Base-by-base conservation (phyloP, 2,113 vertebrate species). In the Pyrgilauda ruficollis region DNA sequence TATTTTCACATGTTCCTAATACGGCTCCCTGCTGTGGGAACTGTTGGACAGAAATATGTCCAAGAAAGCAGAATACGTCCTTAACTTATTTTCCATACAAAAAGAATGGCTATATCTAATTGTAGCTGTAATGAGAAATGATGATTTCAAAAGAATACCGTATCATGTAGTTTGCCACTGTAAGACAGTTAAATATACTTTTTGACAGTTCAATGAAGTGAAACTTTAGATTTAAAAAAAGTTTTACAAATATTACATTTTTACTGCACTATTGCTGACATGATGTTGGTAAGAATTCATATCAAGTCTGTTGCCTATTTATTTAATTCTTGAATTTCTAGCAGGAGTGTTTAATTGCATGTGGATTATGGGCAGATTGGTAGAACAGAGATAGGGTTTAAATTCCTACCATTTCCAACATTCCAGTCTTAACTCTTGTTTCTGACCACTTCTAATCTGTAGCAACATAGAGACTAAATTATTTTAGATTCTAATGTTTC, bases 1-100 rank as follows among this genome's bases (percentile, higher is more conserved):
- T 90, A 88, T 85, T 91, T 95, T 95, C 72, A 68, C 21, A 58
- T 52, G 37, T 74, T 78, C 26, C 21, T 93, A 80, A 75, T 70
- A 93, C 61, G 89, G 46, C 19, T 90, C 69, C 67, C 75, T 88
- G 30, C 53, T 81, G 74, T 79, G 39, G 72, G 43, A 37, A 44
- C 15, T 63, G 55, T 43, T 83, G 63, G 64, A 73, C 31, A 74
- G 52, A 28, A 92, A 62, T 66, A 59, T 15, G 13, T 64, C 53
- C 63, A 93, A 50, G 44, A 70, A 72, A 72, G 49, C 8, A 58
- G 58, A 62, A 72, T 41, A 31, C n/a, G 5, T 14, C 59, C 11
- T 33, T 72, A 61, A 63, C 28, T 87, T 72, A 73, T 62, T 86
- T 95, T 89, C 73, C 30, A 26, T n/a, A 58, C 9, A 53, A 78